Conservation (phyloP, 2,113 vertebrate species). For the Crotalus viridis region DNA sequence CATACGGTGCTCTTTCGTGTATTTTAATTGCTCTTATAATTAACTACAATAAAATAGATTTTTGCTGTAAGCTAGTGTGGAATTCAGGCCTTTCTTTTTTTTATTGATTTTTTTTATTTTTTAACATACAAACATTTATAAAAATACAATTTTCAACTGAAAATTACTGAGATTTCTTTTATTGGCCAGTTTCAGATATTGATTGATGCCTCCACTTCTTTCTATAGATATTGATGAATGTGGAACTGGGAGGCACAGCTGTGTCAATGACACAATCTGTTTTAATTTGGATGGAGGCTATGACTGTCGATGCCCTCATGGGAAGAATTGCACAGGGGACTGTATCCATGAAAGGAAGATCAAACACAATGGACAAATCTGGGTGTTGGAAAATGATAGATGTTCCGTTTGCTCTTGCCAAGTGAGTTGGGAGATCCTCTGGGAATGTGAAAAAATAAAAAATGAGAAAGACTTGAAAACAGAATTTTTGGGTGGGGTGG, state of each 20-base stretch:
- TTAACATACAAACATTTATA: too few relatives aligned
- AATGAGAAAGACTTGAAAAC: neutral
- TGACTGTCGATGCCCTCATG: conserved; percentile 96
- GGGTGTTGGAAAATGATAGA: conserved; percentile 94
- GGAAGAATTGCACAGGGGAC: conserved; percentile 96
- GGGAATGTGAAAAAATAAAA: neutral
- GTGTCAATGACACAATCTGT: conserved; percentile 96
- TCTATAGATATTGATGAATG: conserved; percentile 95
- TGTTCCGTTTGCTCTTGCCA: conserved; percentile 98
- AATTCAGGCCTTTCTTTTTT: conserved; percentile 15
- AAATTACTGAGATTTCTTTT: conserved; percentile 33
- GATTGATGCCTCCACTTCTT: conserved; percentile 33
- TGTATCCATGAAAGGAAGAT: conserved; percentile 90
- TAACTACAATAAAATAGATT: neutral
- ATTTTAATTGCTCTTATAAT: conserved; percentile 6
- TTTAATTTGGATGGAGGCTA: conserved; percentile 98
- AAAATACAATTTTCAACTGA: neutral
- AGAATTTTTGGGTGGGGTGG: neutral
- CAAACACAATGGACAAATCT: conserved; percentile 97
- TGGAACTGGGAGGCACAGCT: conserved; percentile 89
- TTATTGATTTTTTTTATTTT: too few relatives aligned
- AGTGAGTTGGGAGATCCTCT: conserved; percentile 65
- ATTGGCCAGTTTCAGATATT: conserved; percentile 40
- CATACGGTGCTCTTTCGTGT: neutral
- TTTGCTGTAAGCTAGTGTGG: conserved; percentile 43